Evolutionary conservation across 2,797 vertebrate species (phyloP), one percentile per base, ranked within the genome.

Genomic region (Bryconaethiops microstoma): DNA sequence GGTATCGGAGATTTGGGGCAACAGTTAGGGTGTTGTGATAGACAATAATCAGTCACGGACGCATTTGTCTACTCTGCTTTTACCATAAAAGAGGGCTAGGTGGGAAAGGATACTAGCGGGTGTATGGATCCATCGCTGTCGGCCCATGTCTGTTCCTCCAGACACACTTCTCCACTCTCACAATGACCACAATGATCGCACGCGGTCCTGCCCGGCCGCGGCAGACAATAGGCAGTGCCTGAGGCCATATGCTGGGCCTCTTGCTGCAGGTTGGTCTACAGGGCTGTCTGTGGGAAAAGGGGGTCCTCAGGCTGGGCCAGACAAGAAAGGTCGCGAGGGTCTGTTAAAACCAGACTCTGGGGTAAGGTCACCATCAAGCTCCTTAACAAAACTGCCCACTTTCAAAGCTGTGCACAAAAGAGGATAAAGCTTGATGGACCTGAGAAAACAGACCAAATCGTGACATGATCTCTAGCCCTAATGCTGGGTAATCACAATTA

Each of bases 81-180:
- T 79, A 45, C 42, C 19, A 81, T 63, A 45, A 81, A 64, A 39
- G 55, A 71, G 29, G 25, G 16, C 57, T 39, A 69, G 62, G 90
- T 93, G 92, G 90, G 92, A 93, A 92, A 93, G 89, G 89, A 87
- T 88, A 87, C 77, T 73, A 55, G 87, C 83, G 88, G 90, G 89
- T 88, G 88, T 84, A 88, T 88, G 55, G 92, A 92, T 92, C 89
- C 85, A 86, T 85, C 83, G 88, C 48, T 76, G 39, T 72, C 75
- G 63, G 57, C 54, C 60, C 57, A 55, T 77, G 78, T 85, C 80
- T 85, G 73, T 81, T 87, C 64, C 40, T 81, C 78, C 71, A 86
- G 79, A 89, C 83, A 80, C 80, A 77, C 69, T 67, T 42, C 74
- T 71, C 54, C 55, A 78, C 76, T 79, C 82, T 89, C 86, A 83